A percentile compares a stretch with the other conserved stretches of the same genome.
These are phyloP conservation scores for Lochmaea crataegi DNA, from an alignment of 2,888 invertebrate species.

Conservation along the genomic window DNA sequence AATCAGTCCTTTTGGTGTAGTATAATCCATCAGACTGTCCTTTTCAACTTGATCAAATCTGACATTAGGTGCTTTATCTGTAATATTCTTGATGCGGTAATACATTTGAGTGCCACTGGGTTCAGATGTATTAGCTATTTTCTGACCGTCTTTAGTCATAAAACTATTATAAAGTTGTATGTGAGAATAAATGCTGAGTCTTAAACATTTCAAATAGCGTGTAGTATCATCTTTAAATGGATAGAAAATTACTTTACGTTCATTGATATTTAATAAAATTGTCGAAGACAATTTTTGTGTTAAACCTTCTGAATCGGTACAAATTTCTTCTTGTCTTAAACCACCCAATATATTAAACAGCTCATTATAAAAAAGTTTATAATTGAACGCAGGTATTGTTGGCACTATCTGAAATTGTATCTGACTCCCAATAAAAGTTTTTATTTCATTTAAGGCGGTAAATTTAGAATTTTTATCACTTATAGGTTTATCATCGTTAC, in stretches of 20 bases:
- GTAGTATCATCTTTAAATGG: conserved; percentile 49
- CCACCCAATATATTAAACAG: conserved; percentile 49
- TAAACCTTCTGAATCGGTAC: conserved; percentile 53
- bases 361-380: conserved; percentile 56
- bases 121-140: conserved; percentile 42
- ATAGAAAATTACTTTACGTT: conserved; percentile 50
- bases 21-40: conserved; percentile 37
- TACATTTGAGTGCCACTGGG: conserved; percentile 10
- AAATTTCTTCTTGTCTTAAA: conserved; percentile 46
- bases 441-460: conserved; percentile 56
- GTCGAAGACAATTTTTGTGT: conserved; percentile 47
- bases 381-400: conserved; percentile 52
- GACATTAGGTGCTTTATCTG: conserved; percentile 22
- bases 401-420: conserved; percentile 53
- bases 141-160: conserved; percentile 47
- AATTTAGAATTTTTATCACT: conserved; percentile 51
- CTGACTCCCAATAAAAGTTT: conserved; percentile 52
- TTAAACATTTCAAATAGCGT: conserved; percentile 46
- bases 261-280: conserved; percentile 45
- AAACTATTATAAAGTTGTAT: conserved; percentile 45
- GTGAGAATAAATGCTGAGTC: conserved; percentile 18
- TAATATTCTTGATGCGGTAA: conserved; percentile 13
- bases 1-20: conserved; percentile 49
- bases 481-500: conserved; percentile 56
- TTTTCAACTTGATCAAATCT: conserved; percentile 48